Conservation (phyloP, 1,140 invertebrate species). For the Heterodera carotae region DNA sequence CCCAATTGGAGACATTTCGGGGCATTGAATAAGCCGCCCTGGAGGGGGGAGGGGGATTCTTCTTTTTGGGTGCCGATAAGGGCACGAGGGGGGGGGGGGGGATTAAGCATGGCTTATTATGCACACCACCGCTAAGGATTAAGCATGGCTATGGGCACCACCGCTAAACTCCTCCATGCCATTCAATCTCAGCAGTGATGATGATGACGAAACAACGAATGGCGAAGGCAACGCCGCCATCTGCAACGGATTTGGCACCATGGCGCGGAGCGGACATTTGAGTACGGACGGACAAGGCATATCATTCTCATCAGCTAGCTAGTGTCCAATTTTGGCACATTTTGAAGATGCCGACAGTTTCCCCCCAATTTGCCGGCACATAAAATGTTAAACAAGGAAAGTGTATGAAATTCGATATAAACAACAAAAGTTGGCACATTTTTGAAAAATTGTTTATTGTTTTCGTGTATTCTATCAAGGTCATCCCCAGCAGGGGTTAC, state of each 20-base stretch:
- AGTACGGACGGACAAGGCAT: too few relatives aligned
- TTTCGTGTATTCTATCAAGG: background rate
- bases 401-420: too few relatives aligned
- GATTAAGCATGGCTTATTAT: background rate
- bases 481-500: background rate
- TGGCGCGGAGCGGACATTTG: background rate
- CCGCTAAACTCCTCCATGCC: background rate
- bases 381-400: too few relatives aligned
- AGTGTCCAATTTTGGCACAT: background rate
- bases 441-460: too few relatives aligned
- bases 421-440: too few relatives aligned
- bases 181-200: too few relatives aligned
- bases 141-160: too few relatives aligned
- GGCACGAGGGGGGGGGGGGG: too few relatives aligned
- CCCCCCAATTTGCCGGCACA: too few relatives aligned
- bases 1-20: background rate
- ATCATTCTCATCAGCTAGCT: too few relatives aligned
- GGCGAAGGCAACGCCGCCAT: background rate
- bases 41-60: too few relatives aligned
- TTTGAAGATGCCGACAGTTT: background rate
- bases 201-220: background rate
- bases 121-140: too few relatives aligned
- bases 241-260: background rate
- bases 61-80: conserved; percentile 1
- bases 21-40: background rate